Evolutionary conservation across 2,888 invertebrate genomes (phyloP), one percentile per base, ranked within the genome.

Genomic region (Xylota segnis): DNA sequence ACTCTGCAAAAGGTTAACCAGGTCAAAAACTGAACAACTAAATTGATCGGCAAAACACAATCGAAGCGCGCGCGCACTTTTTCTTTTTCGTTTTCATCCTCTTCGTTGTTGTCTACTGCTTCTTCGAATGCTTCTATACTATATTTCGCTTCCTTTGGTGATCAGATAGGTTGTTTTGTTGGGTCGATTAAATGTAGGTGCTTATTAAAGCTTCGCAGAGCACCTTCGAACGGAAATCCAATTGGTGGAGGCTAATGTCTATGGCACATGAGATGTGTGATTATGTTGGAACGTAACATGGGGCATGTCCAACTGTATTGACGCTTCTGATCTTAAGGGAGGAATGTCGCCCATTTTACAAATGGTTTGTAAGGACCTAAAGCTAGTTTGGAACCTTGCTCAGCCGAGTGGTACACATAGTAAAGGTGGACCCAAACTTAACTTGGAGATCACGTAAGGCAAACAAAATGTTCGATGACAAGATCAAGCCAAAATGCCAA

Each of bases 1-100:
- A 81, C 63, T 81, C 81, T 76, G 66, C 84, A 65, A 88, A 89
- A 89, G 91, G 91, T 91, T 90, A 91, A 90, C 88, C 91, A 91
- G 91, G 91, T 91, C 91, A 91, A 90, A 90, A 89, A 90, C 89
- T 89, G 90, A 91, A 91, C 91, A 90, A 91, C 91, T 91, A 91
- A 91, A 91, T 91, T 91, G 90, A 91, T 90, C 91, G 88, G 84
- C 87, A 72, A 89, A 90, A 89, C 89, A 90, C 89, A 91, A 90
- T 90, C 89, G 90, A 83, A 87, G 59, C 58, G 84, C 74, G 74
- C 65, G 65, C 66, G 54, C 66, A 45, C 82, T 54, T 70, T n/a
- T 83, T 68, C 43, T 63, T 74, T 72, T 77, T 82, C 56, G 50
- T 58, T 88, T 81, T 68, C 76, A 83, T 75, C 63, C 40, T 65